These are phyloP conservation scores for Lordiphosa fenestrarum DNA, from an alignment of 2,888 invertebrate species.

Conservation along the genomic window DNA sequence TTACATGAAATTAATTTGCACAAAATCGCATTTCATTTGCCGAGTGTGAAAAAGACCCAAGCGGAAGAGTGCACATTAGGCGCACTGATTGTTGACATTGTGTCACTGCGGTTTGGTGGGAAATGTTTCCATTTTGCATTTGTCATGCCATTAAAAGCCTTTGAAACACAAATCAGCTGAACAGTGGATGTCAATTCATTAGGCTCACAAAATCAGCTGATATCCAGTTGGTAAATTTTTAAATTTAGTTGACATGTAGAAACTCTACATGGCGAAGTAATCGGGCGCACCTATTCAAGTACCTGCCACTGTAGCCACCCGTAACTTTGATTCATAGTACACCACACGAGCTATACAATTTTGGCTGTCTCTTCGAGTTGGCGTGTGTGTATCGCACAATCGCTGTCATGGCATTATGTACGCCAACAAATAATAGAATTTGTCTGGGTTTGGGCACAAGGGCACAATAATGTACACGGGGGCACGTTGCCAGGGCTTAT, in stretches of 20 bases:
- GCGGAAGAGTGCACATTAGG: conserved; percentile 4
- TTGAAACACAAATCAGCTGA: conserved; percentile 21
- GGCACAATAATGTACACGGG: conserved; percentile 54
- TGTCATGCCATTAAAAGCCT: conserved; percentile 11
- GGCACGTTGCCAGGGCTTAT: conserved; percentile 28
- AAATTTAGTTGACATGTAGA: neutral
- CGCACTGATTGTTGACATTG: conserved; percentile 17
- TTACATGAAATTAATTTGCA: conserved; percentile 61
- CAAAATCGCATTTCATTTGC: conserved; percentile 66
- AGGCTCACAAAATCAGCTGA: neutral
- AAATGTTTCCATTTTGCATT: conserved; percentile 6
- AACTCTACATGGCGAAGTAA: neutral
- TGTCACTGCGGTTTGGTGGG: conserved; percentile 20
- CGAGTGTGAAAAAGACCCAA: conserved; percentile 8
- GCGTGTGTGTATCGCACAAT: no score
- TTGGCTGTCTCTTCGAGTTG: conserved; percentile 29
- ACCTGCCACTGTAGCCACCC: neutral
- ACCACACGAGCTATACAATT: conserved; percentile 37
- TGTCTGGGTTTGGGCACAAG: conserved; percentile 46
- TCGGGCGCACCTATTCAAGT: conserved; percentile 5
- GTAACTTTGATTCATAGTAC: conserved; percentile 44
- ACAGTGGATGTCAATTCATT: neutral
- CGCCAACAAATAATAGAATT: conserved; percentile 65
- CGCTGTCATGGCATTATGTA: conserved; percentile 15
- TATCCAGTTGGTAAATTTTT: neutral